phyloP scores from a whole-genome alignment of 2,113 vertebrate species.

The Cervus canadensis region DNA sequence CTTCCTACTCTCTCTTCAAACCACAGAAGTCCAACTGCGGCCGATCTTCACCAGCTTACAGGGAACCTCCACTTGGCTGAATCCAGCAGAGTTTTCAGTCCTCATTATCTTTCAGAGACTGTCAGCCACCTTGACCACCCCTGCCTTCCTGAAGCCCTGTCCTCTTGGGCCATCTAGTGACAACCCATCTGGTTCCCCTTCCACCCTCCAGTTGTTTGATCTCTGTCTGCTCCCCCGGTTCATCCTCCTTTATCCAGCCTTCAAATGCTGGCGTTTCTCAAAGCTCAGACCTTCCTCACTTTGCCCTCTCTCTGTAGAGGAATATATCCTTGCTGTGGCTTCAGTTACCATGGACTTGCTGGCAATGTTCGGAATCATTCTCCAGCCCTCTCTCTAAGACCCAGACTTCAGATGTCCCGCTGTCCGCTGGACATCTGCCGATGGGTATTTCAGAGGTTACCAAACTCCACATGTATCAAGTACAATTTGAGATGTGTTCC shows the following conservation, averaged over 20 bases:
- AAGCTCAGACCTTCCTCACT: background rate
- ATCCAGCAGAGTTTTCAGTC: background rate
- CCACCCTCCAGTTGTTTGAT: background rate
- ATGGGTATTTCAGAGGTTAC: background rate
- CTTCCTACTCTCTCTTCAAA: background rate
- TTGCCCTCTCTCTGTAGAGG: background rate
- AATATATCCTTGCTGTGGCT: background rate
- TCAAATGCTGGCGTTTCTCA: background rate
- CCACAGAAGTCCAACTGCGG: background rate
- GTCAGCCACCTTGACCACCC: background rate
- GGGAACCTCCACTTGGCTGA: background rate
- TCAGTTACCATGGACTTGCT: background rate
- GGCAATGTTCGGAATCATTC: background rate
- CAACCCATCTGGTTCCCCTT: background rate
- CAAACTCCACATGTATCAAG: background rate
- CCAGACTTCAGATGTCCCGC: background rate
- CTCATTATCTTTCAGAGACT: background rate
- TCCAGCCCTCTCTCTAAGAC: background rate
- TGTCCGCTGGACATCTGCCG: background rate
- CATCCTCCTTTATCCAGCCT: background rate
- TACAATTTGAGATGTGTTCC: background rate
- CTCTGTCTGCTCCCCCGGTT: background rate
- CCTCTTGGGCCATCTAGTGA: background rate
- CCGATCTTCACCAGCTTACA: background rate
- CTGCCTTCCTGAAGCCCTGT: background rate